Conservation (phyloP, 2,797 vertebrate species). For the Chelidonichthys spinosus region DNA sequence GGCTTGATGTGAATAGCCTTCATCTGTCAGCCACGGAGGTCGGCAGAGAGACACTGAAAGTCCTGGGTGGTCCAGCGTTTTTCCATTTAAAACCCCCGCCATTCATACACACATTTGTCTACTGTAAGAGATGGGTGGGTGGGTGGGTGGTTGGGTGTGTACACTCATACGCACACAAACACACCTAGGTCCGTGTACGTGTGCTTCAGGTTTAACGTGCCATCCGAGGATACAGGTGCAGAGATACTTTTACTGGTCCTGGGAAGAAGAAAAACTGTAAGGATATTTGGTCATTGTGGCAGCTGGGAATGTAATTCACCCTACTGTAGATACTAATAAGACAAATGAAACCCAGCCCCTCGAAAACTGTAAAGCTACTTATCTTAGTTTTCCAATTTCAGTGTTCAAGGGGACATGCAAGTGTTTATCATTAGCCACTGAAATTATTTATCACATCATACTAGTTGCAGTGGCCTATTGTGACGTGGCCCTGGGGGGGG, state of each 20-base stretch:
- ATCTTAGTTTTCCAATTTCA: not conserved
- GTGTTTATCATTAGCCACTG: not conserved
- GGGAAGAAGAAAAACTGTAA: not conserved
- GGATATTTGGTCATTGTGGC: not conserved
- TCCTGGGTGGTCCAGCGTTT: conserved; percentile 76
- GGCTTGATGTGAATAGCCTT: conserved; percentile 78
- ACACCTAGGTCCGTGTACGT: not conserved
- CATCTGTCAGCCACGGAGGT: conserved; percentile 76
- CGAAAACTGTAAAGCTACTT: not conserved
- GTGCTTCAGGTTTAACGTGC: not conserved
- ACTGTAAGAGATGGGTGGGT: conserved; percentile 70
- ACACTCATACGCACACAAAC: not conserved
- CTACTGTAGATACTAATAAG: conserved; percentile 2
- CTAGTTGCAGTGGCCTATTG: not conserved
- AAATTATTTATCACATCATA: not conserved
- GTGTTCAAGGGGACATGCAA: not conserved
- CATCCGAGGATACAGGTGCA: conserved; percentile 18
- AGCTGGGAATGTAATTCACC: not conserved
- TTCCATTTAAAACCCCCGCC: conserved; percentile 71
- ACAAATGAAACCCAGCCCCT: not conserved
- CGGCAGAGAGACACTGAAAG: conserved; percentile 58
- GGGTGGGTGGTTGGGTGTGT: conserved; percentile 14
- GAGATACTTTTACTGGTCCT: not conserved
- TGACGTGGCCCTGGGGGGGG: too few species aligned
- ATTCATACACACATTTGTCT: conserved; percentile 71